A percentile compares a stretch with the other conserved stretches of the same genome.
Evolutionary conservation across 2,797 vertebrate species (phyloP).

Genomic region (Clamator glandarius): DNA sequence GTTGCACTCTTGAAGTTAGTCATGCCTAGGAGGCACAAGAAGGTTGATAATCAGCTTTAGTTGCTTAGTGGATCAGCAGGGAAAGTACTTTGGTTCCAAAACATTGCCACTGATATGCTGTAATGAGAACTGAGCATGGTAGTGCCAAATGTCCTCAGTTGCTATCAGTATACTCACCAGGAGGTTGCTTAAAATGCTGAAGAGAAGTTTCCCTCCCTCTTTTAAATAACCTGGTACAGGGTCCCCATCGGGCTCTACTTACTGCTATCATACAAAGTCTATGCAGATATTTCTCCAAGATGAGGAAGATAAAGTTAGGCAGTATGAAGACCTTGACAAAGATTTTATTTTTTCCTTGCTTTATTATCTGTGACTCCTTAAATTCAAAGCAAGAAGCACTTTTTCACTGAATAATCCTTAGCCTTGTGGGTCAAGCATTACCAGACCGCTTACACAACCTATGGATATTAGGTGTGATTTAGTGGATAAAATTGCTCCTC

Average conservation of each 20-base stretch:
- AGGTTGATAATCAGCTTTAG: background rate
- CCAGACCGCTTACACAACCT: background rate
- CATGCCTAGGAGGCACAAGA: background rate
- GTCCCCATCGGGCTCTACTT: background rate
- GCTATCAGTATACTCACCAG: background rate
- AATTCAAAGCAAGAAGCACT: background rate
- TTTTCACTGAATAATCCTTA: background rate
- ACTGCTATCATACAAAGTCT: background rate
- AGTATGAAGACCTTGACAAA: background rate
- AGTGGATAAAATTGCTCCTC: background rate
- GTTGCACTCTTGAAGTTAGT: background rate
- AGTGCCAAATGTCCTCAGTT: background rate
- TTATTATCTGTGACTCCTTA: background rate
- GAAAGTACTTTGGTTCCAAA: background rate
- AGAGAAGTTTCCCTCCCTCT: background rate
- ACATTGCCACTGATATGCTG: background rate
- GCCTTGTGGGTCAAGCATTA: background rate
- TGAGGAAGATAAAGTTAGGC: background rate
- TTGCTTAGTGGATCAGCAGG: background rate
- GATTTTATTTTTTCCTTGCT: background rate
- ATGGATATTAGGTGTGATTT: background rate
- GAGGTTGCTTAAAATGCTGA: background rate
- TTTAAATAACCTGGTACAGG: background rate
- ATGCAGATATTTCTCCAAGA: background rate
- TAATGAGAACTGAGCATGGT: background rate